These are phyloP conservation scores for Montipora sp. DNA, from an alignment of 64 coral and sea anemone genomes.

Conservation along the genomic window DNA sequence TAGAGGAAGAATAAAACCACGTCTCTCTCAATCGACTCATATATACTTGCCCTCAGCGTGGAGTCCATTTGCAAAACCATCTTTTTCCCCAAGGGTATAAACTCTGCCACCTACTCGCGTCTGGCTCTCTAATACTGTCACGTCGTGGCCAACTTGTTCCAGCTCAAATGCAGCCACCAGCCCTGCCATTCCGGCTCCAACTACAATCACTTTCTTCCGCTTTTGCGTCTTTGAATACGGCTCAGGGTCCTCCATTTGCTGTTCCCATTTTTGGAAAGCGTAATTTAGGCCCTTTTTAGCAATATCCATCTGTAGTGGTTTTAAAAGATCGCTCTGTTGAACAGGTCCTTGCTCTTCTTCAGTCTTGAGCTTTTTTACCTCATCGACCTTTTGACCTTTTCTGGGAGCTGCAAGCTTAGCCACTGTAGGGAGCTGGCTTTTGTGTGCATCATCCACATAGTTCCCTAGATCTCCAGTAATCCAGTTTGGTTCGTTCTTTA, in stretches of 20 bases:
- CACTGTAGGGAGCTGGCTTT: constrained; percentile 1
- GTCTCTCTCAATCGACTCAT: not conserved
- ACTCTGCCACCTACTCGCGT: constrained; percentile 48
- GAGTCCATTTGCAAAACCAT: constrained; percentile 24
- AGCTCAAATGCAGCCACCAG: constrained; percentile 57
- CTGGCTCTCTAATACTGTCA: constrained; percentile 53
- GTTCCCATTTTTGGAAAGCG: not conserved
- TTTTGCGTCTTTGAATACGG: constrained; percentile 31
- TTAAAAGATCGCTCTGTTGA: constrained; percentile 40
- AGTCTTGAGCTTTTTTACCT: not conserved
- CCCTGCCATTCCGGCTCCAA: constrained; percentile 31
- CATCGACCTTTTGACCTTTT: not conserved
- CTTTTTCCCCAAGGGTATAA: constrained; percentile 2
- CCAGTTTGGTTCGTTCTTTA: constrained; percentile 43
- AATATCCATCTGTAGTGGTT: constrained; percentile 4
- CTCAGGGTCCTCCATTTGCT: not conserved
- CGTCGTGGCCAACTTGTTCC: constrained; percentile 43
- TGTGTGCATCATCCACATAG: constrained; percentile 8
- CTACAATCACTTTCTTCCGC: constrained; percentile 36
- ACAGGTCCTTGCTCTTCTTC: constrained; percentile 9
- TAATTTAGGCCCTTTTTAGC: constrained; percentile 17
- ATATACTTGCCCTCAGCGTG: constrained; percentile 39
- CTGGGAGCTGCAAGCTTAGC: not conserved
- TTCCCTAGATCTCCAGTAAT: constrained; percentile 42
- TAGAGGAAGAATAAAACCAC: constrained; percentile 10